Base-by-base conservation (phyloP, 2,888 invertebrate species). In the Zeuzera pyrina region DNA sequence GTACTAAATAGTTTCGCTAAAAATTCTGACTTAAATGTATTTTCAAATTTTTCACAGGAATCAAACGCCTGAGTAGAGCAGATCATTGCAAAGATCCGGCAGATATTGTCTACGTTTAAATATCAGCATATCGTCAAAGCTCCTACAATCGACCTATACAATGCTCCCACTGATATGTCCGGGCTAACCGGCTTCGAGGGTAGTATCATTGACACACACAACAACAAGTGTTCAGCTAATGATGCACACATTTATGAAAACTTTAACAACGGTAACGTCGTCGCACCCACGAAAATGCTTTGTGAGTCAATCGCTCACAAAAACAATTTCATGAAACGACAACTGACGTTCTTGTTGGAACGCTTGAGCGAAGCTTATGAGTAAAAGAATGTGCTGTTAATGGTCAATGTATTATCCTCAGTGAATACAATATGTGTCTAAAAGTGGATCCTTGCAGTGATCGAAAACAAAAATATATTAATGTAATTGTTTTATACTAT, bases 11-110 rank as follows among this genome's bases (percentile, higher is more conserved):
- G n/a, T n/a, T n/a, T n/a, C n/a, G n/a, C n/a, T n/a, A n/a, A n/a
- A n/a, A n/a, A n/a, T n/a, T 63, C 52, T 72, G 68, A 74, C 66
- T 67, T 53, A 67, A 54, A 60, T 52, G 48, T 62, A 59, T 68
- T 79, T 74, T 71, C 52, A 66, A 76, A 76, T 74, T 65, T 74
- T 72, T 86, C 85, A 55, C 81, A 90, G 90, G 92, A 92, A 85
- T 92, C 92, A 81, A 92, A 92, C 86, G 92, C 92, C 91, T 92
- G 92, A 91, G 91, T 91, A 87, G 90, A 90, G 88, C 90, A 90
- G 90, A 91, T 91, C 87, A 89, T 90, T 89, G 89, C 89, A 88
- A 90, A 89, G 87, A 90, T 90, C 87, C 89, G 90, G 85, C 87
- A 88, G 86, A 88, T 89, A 86, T 86, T 90, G 85, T 86, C 89